These are phyloP conservation scores for Zele albiditarsus DNA, from an alignment of 2,888 invertebrate species.

Conservation along the genomic window DNA sequence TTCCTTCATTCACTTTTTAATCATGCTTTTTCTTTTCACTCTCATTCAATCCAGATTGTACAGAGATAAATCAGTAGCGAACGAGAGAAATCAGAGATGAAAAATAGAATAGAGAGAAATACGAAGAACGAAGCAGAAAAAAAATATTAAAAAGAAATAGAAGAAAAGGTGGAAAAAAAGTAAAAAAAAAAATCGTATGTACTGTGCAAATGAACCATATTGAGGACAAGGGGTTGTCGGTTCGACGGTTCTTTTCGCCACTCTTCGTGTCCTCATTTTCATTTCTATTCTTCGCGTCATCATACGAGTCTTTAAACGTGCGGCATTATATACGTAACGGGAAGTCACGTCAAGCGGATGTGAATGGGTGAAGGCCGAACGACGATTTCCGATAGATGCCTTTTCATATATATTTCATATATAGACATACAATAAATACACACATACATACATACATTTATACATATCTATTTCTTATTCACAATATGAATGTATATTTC, in stretches of 20 bases:
- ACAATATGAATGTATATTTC: neutral
- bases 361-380: conserved; percentile 20
- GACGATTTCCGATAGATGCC: conserved; percentile 27
- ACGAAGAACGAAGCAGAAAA: neutral
- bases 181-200: conserved; percentile 6
- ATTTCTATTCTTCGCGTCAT: conserved; percentile 30
- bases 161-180: neutral
- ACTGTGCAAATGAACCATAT: conserved; percentile 44
- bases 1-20: no score
- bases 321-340: conserved; percentile 16
- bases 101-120: neutral
- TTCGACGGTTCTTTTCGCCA: conserved; percentile 28
- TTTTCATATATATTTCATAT: conserved; percentile 2
- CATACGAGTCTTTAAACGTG: conserved; percentile 38
- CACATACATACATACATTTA: neutral
- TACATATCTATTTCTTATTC: neutral
- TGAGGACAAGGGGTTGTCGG: conserved; percentile 40
- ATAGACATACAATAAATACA: neutral
- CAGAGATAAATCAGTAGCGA: no score
- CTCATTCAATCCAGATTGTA: no score
- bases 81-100: neutral
- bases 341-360: neutral
- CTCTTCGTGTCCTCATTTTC: conserved; percentile 34
- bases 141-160: neutral
- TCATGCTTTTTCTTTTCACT: no score